phyloP scores from a whole-genome alignment of 1,140 invertebrate species.

The Latrodectus geometricus region DNA sequence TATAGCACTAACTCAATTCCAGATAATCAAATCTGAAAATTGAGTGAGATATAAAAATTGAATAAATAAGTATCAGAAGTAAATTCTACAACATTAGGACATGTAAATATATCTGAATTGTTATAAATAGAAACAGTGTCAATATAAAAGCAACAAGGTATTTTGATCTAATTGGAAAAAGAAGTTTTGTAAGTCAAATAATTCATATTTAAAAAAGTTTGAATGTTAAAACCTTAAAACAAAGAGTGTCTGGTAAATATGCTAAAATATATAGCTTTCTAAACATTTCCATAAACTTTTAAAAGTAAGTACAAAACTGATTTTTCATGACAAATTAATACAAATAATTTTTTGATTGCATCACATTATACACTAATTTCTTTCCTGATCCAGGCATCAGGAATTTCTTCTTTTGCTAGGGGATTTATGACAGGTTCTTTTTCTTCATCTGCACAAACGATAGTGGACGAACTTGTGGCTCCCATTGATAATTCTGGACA shows the following conservation, averaged over 20 bases:
- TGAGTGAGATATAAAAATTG: conserved; percentile 24
- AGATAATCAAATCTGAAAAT: conserved; percentile 17
- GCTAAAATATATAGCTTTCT: not conserved
- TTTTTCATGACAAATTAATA: not conserved
- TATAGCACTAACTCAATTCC: conserved; percentile 34
- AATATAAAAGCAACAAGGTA: not conserved
- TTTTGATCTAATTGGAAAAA: not conserved
- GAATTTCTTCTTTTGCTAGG: conserved; percentile 41
- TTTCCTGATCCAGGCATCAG: conserved; percentile 42
- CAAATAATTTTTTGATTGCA: not conserved
- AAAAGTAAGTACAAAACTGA: not conserved
- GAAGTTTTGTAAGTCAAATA: not conserved
- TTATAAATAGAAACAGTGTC: no score
- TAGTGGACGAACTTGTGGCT: conserved; percentile 61
- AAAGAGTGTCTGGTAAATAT: not conserved
- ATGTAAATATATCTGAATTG: no score
- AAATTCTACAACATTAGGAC: no score
- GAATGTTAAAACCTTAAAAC: not conserved
- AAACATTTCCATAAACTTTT: not conserved
- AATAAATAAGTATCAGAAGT: not conserved
- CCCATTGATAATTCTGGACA: conserved; percentile 40
- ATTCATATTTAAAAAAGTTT: not conserved
- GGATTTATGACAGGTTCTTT: conserved; percentile 40
- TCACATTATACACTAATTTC: conserved; percentile 45
- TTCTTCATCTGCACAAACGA: conserved; percentile 60